Conservation (phyloP, 2,888 invertebrate genomes). For the Sminthurides aquaticus region DNA sequence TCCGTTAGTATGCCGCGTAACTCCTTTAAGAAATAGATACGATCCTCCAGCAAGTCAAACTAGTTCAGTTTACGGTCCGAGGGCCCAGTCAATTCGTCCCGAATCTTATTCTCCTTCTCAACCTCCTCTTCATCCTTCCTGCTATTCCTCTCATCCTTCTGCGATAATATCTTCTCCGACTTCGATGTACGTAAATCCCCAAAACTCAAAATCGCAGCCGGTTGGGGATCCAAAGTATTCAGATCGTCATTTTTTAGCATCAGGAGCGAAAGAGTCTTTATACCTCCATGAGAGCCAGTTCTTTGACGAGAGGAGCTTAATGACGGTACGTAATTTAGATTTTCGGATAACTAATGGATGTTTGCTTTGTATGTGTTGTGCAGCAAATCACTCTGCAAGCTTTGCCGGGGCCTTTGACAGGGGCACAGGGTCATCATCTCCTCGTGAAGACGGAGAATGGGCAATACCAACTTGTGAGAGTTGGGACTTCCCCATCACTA, state of each 20-base stretch:
- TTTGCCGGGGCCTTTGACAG: constrained; percentile 75
- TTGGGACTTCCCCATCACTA: constrained; percentile 64
- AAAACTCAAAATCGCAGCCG: background rate
- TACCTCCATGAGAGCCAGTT: constrained; percentile 22
- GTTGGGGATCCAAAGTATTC: constrained; percentile 11
- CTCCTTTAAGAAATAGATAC: constrained; percentile 20
- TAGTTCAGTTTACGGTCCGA: background rate
- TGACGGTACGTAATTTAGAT: constrained; percentile 41
- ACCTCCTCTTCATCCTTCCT: constrained; percentile 5
- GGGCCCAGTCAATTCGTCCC: background rate
- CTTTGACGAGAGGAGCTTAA: constrained; percentile 36
- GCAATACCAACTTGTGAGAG: constrained; percentile 84
- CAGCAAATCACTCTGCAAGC: constrained; percentile 80
- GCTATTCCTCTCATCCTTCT: background rate
- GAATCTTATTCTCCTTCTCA: background rate
- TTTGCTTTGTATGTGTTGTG: constrained; percentile 45
- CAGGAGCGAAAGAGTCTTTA: constrained; percentile 18
- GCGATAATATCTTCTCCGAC: background rate
- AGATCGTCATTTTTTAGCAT: constrained; percentile 3
- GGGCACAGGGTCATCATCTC: constrained; percentile 67
- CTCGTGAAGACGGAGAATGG: constrained; percentile 95
- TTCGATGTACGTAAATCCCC: background rate
- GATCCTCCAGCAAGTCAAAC: constrained; percentile 13
- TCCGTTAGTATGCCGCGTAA: constrained; percentile 25
- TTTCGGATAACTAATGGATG: constrained; percentile 43